A percentile compares a stretch with the other conserved stretches of the same genome.
Conservation (phyloP, 2,113 vertebrate species). For the Cepphus grylle region DNA sequence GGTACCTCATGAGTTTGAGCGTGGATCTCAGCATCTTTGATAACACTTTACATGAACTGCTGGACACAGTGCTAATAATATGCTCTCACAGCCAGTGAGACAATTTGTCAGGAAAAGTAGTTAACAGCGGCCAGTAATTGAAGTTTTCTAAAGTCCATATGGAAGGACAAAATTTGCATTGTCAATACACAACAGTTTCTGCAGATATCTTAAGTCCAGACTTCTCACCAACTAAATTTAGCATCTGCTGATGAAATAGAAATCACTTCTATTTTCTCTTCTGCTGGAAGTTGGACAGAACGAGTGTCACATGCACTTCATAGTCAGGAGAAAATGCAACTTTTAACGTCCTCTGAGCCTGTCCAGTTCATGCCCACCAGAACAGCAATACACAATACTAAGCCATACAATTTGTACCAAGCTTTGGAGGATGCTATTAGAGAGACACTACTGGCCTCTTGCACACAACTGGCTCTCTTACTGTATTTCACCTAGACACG, state of each 20-base stretch:
- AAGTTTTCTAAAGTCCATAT: background rate
- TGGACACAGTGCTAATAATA: background rate
- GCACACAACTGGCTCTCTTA: background rate
- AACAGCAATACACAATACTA: background rate
- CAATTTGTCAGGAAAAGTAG: background rate
- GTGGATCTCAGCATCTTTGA: background rate
- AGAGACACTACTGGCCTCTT: background rate
- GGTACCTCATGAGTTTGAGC: background rate
- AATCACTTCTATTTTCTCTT: background rate
- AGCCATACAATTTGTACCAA: background rate
- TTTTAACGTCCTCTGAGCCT: background rate
- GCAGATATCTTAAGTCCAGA: background rate
- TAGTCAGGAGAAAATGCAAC: background rate
- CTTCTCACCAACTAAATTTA: constrained; percentile 21
- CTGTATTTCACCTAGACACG: background rate
- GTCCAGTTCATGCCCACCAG: background rate
- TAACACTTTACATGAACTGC: background rate
- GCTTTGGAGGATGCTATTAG: background rate
- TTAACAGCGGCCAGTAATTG: background rate
- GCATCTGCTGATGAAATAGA: background rate
- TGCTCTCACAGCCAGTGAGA: background rate
- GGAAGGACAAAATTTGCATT: background rate
- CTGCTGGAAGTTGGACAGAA: background rate
- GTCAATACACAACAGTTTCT: background rate
- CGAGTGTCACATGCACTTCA: background rate